These are phyloP conservation scores for Nysson spinosus DNA, from an alignment of 2,888 invertebrate genomes.

Conservation along the genomic window DNA sequence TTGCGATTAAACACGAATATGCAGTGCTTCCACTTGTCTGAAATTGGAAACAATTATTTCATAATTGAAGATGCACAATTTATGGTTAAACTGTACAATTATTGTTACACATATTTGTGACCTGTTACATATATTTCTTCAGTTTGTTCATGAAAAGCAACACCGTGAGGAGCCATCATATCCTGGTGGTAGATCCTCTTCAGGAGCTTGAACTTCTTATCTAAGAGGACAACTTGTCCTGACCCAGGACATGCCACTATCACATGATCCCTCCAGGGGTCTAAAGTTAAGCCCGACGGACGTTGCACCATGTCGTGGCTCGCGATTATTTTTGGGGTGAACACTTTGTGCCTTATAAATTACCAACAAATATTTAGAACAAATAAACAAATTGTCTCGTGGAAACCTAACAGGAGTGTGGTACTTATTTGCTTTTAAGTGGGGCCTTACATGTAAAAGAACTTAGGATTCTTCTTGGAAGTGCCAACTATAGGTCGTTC, in stretches of 20 bases:
- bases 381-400: too few relatives aligned
- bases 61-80: too few relatives aligned
- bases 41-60: neutral
- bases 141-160: constrained; percentile 80
- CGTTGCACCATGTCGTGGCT: constrained; percentile 80
- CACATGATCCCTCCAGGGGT: constrained; percentile 81
- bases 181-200: constrained; percentile 79
- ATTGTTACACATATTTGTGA: too few relatives aligned
- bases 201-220: constrained; percentile 78
- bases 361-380: too few relatives aligned
- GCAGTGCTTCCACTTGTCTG: constrained; percentile 85
- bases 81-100: too few relatives aligned
- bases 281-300: constrained; percentile 84
- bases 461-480: constrained; percentile 3
- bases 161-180: constrained; percentile 82
- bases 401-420: too few relatives aligned
- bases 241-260: constrained; percentile 85
- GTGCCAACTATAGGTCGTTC: constrained; percentile 7
- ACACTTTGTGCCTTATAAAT: constrained; percentile 80
- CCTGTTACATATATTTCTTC: constrained; percentile 82
- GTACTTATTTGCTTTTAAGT: too few relatives aligned
- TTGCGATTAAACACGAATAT: constrained; percentile 84
- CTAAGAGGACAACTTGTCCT: constrained; percentile 80
- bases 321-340: constrained; percentile 79
- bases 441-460: constrained; percentile 46